Evolutionary conservation across 2,797 vertebrate genomes (phyloP).

Genomic region (Bovichtus variegatus): DNA sequence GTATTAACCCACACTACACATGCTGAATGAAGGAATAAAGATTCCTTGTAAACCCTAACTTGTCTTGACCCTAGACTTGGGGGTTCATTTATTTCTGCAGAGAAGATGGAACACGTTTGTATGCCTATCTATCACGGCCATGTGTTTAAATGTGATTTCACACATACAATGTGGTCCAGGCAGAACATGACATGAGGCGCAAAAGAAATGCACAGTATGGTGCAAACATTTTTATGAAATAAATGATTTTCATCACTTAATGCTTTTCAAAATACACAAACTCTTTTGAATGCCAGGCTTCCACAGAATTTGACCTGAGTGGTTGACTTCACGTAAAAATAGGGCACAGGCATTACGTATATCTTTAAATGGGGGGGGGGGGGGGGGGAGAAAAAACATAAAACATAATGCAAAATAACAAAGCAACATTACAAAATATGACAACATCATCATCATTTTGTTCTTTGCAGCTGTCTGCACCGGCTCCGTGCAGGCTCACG

Average conservation of each 20-base stretch:
- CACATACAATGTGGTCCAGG: constrained; percentile 13
- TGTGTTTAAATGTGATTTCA: constrained; percentile 43
- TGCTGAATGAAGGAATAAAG: constrained; percentile 24
- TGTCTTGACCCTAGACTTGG: constrained; percentile 21
- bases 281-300: background rate
- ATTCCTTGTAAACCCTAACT: background rate
- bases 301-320: background rate
- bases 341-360: background rate
- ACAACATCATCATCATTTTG: too few species aligned
- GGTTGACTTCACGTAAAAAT: constrained; percentile 9
- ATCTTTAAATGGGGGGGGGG: background rate
- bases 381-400: too few species aligned
- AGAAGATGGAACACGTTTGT: constrained; percentile 11
- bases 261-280: constrained; percentile 21
- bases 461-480: too few species aligned
- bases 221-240: background rate
- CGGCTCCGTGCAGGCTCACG: too few species aligned
- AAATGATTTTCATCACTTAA: constrained; percentile 13
- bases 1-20: constrained; percentile 1
- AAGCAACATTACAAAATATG: background rate
- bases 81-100: constrained; percentile 29
- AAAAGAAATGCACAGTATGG: constrained; percentile 1
- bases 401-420: background rate
- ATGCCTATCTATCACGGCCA: constrained; percentile 2
- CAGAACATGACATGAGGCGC: background rate